phyloP scores from a whole-genome alignment of 2,888 invertebrate genomes.

The Microctonus aethiopoides region DNA sequence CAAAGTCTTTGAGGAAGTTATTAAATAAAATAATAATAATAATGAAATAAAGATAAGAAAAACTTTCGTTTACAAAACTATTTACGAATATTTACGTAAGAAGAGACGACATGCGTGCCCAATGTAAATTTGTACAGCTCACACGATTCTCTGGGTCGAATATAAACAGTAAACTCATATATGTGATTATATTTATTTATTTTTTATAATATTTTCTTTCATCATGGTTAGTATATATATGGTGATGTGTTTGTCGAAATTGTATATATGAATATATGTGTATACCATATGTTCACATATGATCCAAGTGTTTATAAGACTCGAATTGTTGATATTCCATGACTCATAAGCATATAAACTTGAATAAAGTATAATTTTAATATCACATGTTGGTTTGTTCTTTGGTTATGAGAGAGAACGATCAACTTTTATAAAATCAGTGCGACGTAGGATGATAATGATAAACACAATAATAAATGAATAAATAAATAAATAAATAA shows the following conservation, averaged over 20 bases:
- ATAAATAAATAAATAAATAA: neutral
- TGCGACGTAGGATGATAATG: too few relatives aligned
- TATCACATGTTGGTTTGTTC: too few relatives aligned
- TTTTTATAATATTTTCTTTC: neutral
- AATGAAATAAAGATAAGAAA: too few relatives aligned
- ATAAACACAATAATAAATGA: neutral
- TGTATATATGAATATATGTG: neutral
- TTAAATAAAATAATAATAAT: neutral
- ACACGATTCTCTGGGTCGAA: constrained; percentile 7
- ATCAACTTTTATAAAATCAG: too few relatives aligned
- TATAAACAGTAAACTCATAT: constrained; percentile 9
- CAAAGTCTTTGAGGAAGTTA: constrained; percentile 5
- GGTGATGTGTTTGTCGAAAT: neutral
- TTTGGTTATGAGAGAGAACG: too few relatives aligned
- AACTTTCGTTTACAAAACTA: neutral
- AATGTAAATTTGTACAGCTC: constrained; percentile 16
- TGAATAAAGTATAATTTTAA: neutral
- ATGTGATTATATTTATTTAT: neutral
- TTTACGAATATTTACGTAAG: constrained; percentile 13
- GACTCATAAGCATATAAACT: neutral
- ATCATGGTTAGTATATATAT: neutral
- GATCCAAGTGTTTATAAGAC: neutral
- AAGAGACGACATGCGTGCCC: neutral
- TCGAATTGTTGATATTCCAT: neutral
- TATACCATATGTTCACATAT: neutral